Percentiles rank a stretch among this genome's conserved stretches.
phyloP scores from a whole-genome alignment of 2,797 vertebrate species.

The Amphiprion clarkii region DNA sequence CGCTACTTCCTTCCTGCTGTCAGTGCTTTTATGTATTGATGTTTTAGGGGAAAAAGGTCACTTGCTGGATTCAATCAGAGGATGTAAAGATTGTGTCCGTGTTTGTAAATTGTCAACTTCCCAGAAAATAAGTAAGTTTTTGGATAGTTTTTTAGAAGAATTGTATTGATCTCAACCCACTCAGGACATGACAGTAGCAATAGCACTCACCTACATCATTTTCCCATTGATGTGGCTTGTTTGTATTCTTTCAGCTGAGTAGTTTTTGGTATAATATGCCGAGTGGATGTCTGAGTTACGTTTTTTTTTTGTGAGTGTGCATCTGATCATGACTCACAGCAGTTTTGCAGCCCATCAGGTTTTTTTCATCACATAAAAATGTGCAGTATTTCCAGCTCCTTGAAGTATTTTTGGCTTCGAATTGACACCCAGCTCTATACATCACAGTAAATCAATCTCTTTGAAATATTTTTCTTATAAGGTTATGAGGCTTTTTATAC shows the following conservation, averaged over 20 bases:
- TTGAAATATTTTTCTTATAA: slow-evolving; percentile 18
- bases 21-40: background rate
- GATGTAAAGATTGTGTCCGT: background rate
- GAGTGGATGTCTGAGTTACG: background rate
- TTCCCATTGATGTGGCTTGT: background rate
- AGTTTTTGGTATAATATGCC: slow-evolving; percentile 14
- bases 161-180: background rate
- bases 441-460: slow-evolving; percentile 26
- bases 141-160: background rate
- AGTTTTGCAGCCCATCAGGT: background rate
- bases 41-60: slow-evolving; percentile 2
- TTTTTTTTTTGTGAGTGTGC: background rate
- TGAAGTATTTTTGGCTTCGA: slow-evolving; percentile 1
- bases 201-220: background rate
- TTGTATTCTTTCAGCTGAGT: background rate
- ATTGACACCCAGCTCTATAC: slow-evolving; percentile 23
- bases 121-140: background rate
- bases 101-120: background rate
- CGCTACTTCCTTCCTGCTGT: background rate
- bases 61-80: background rate
- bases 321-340: slow-evolving; percentile 12
- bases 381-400: slow-evolving; percentile 13
- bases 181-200: background rate
- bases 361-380: slow-evolving; percentile 14
- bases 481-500: background rate